Base-by-base conservation (phyloP, 2,113 vertebrate species). In the Epinephelus fuscoguttatus region DNA sequence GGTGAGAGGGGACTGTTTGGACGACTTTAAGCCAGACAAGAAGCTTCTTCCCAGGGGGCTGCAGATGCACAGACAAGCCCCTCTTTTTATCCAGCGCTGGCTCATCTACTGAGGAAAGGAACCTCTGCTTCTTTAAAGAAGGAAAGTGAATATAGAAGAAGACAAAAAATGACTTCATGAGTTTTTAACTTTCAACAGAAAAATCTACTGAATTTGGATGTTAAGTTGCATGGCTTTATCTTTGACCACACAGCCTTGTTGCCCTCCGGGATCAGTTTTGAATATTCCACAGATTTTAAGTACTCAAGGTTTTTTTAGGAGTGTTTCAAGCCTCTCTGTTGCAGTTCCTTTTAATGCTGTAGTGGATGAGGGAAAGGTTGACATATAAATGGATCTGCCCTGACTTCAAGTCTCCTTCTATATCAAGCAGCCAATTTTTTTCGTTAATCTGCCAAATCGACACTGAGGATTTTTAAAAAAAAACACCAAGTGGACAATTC, bases 41-140 rank as follows among this genome's bases (percentile, higher is more conserved):
- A 84, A 52, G 76, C 71, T 67, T 84, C 81, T 63, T 89, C 78
- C 67, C 81, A 12, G 78, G 76, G 72, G 72, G 71, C 76, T 90
- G 84, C 91, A 87, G 83, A 84, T 85, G 84, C 87, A 81, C 47
- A 47, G 78, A 84, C 70, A 56, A 81, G 30, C 67, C 55, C 60
- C 66, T 75, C 21, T 77, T 56, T 79, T 81, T 80, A 25, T 62
- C 59, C 49, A 56, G 47, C 47, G 14, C 21, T 7, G 42, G 23
- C 78, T 82, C 74, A 4, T 87, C 33, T 70, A 30, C 37, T 81
- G 37, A 81, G 64, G 25, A 68, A 21, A 11, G 70, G 52, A 78
- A 42, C 4, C 40, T 72, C 60, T 70, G 45, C 53, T 53, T 68
- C 23, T 27, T n/a, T 68, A 4, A 37, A 55, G 40, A 77, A 64